A percentile compares a stretch with the other conserved stretches of the same genome.
Conservation (phyloP, 1,140 invertebrate species). For the Heterodera schachtii region DNA sequence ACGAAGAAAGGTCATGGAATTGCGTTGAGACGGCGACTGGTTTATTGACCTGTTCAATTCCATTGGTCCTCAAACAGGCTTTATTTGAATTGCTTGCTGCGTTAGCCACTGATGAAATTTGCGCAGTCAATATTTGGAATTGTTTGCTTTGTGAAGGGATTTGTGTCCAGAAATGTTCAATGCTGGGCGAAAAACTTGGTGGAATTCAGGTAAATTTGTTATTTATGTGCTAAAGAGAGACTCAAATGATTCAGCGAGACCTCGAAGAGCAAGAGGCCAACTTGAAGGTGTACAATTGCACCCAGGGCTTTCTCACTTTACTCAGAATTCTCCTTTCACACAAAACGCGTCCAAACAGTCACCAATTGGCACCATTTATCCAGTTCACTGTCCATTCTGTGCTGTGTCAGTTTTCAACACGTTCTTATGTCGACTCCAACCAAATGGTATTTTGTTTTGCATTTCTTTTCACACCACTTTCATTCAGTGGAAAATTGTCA, state of each 20-base stretch:
- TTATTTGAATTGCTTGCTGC: constrained; percentile 40
- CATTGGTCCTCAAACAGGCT: constrained; percentile 40
- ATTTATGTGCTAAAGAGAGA: no score
- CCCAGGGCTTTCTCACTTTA: constrained; percentile 38
- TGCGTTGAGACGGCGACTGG: constrained; percentile 37
- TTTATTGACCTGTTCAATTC: constrained; percentile 28
- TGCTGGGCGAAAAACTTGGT: constrained; percentile 16
- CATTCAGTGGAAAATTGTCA: constrained; percentile 43
- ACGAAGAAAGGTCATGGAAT: constrained; percentile 34
- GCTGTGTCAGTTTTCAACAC: constrained; percentile 38
- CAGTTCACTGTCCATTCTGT: constrained; percentile 44
- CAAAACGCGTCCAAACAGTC: constrained; percentile 27
- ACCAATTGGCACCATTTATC: constrained; percentile 38
- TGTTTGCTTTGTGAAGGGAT: constrained; percentile 41
- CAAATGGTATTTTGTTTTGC: constrained; percentile 33
- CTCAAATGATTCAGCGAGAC: constrained; percentile 30
- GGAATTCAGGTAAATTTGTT: constrained; percentile 33
- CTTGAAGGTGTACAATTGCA: constrained; percentile 43
- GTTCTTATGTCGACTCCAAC: constrained; percentile 34
- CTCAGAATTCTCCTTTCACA: constrained; percentile 36
- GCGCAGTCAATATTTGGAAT: constrained; percentile 41
- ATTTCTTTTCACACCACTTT: not conserved
- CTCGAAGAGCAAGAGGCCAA: constrained; percentile 37
- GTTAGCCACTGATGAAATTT: constrained; percentile 39
- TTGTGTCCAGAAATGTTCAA: constrained; percentile 34